These are phyloP conservation scores for Noctua comes DNA, from an alignment of 2,888 invertebrate species.

Conservation along the genomic window DNA sequence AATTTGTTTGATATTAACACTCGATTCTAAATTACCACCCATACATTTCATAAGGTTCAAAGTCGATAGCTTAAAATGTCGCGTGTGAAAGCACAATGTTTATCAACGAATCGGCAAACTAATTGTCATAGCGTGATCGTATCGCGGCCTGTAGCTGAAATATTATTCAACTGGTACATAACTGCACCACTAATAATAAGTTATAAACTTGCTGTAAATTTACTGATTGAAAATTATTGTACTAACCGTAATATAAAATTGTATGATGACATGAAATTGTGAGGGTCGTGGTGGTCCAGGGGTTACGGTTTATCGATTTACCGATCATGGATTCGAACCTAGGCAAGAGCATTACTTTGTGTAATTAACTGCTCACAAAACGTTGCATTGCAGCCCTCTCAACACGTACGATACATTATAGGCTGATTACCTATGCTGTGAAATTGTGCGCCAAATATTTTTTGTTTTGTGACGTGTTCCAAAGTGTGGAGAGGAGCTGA, in stretches of 20 bases:
- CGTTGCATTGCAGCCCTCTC: neutral
- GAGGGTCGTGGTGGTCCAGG: no score
- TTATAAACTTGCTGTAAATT: constrained; percentile 35
- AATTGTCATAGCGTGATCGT: constrained; percentile 69
- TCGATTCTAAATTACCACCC: neutral
- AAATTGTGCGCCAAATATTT: neutral
- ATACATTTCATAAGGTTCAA: constrained; percentile 5
- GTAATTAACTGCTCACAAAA: neutral
- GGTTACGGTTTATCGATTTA: neutral
- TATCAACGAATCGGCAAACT: constrained; percentile 59
- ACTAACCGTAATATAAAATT: constrained; percentile 15
- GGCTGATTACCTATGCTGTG: neutral
- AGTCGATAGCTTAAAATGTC: constrained; percentile 12
- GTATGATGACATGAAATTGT: constrained; percentile 18
- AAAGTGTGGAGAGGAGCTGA: neutral
- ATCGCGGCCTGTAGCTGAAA: constrained; percentile 57
- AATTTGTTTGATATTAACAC: neutral
- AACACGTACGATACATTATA: neutral
- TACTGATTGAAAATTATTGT: constrained; percentile 50
- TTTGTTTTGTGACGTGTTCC: neutral
- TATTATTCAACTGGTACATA: constrained; percentile 44
- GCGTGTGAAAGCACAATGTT: constrained; percentile 54
- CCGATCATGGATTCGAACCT: neutral
- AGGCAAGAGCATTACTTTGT: neutral
- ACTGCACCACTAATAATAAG: constrained; percentile 45